Conservation (phyloP, 2,797 vertebrate species). For the Arremon aurantiirostris region DNA sequence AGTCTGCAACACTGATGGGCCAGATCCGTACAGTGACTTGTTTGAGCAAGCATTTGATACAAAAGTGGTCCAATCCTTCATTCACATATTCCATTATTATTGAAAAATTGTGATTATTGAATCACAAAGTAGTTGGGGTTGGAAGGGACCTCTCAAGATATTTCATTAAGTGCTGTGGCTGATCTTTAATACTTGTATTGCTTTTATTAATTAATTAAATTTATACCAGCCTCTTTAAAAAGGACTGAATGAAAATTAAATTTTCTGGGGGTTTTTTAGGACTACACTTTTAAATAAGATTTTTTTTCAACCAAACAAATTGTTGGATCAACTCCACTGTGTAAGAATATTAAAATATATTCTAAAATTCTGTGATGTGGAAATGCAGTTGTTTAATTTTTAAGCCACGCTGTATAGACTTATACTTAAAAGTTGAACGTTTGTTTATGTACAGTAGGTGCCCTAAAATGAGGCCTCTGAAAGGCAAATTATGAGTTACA, state of each 20-base stretch:
- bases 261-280: neutral
- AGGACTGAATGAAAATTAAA: neutral
- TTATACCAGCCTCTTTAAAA: neutral
- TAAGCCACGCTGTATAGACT: conserved; percentile 40
- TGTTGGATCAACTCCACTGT: conserved; percentile 32
- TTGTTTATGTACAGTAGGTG: conserved; percentile 55
- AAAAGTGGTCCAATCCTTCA: neutral
- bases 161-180: neutral
- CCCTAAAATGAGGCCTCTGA: conserved; percentile 46
- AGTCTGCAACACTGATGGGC: neutral
- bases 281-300: neutral
- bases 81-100: neutral
- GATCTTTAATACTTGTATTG: neutral
- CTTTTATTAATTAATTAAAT: neutral
- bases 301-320: neutral
- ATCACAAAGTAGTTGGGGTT: neutral
- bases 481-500: conserved; percentile 59
- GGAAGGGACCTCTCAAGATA: neutral
- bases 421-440: conserved; percentile 65
- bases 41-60: neutral
- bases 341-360: conserved; percentile 56
- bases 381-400: conserved; percentile 37
- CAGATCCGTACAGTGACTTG: neutral
- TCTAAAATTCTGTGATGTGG: conserved; percentile 63
- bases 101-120: neutral